Evolutionary conservation across 2,888 invertebrate species (phyloP).

Genomic region (Nemurella pictetii): DNA sequence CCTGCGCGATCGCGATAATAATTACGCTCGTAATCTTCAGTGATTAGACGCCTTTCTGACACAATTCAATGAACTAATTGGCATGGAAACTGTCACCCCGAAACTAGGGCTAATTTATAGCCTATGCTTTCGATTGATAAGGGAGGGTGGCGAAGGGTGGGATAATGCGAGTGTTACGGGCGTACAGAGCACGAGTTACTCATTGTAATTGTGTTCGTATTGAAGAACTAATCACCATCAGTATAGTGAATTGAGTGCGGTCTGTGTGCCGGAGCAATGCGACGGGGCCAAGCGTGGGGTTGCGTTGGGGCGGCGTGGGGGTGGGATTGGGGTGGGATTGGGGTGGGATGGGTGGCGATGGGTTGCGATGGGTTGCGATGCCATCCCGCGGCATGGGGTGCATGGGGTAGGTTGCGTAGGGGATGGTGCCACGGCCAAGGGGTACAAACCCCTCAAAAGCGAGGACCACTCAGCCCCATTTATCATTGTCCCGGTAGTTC

Average conservation of each 20-base stretch:
- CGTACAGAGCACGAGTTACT: conserved; percentile 8
- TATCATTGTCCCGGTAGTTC: conserved; percentile 37
- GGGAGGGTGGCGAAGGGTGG: neutral
- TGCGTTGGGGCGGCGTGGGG: neutral
- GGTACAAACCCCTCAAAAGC: conserved; percentile 6
- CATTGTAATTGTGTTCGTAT: conserved; percentile 15
- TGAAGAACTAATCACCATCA: conserved; percentile 29
- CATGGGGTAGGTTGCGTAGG: neutral
- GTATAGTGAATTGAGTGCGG: conserved; percentile 11
- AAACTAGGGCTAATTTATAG: conserved; percentile 8
- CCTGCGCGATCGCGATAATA: neutral
- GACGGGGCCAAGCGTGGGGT: too few relatives aligned
- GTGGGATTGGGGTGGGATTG: neutral
- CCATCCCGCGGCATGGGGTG: neutral
- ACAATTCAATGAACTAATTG: conserved; percentile 14
- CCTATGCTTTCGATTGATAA: neutral
- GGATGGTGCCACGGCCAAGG: neutral
- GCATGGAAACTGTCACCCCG: neutral
- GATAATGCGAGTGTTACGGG: conserved; percentile 7
- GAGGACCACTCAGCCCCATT: conserved; percentile 25
- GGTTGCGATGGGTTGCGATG: neutral
- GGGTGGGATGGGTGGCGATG: neutral
- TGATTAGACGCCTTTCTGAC: neutral
- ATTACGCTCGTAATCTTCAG: neutral
- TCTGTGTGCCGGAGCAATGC: neutral